phyloP scores from a whole-genome alignment of 2,888 invertebrate species.

The Chloromyia formosa region DNA sequence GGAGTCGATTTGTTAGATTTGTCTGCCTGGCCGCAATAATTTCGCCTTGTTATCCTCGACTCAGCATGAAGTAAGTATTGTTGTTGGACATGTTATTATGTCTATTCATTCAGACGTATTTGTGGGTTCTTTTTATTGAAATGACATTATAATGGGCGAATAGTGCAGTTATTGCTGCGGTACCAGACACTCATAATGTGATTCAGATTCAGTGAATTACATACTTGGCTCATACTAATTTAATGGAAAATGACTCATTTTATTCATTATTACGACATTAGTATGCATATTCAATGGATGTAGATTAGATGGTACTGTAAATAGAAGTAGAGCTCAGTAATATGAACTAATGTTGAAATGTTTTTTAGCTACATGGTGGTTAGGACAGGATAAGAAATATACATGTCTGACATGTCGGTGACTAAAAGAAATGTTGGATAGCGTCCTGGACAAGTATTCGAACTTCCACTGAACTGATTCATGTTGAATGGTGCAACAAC shows the following conservation, averaged over 20 bases:
- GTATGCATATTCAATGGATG: neutral
- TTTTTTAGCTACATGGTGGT: too few relatives aligned
- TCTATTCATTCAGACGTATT: slow-evolving; percentile 11
- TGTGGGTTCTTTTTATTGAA: slow-evolving; percentile 2
- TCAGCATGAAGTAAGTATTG: neutral
- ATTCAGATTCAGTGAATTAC: neutral
- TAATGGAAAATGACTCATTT: slow-evolving; percentile 8
- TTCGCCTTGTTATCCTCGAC: neutral
- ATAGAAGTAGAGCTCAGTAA: too few relatives aligned
- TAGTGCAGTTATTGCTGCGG: slow-evolving; percentile 18
- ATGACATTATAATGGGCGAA: slow-evolving; percentile 27
- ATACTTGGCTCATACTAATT: neutral
- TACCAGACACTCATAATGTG: neutral
- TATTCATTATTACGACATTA: slow-evolving; percentile 28
- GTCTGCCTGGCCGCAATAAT: slow-evolving; percentile 19
- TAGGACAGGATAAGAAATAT: too few relatives aligned
- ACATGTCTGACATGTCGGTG: too few relatives aligned
- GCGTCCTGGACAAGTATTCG: too few relatives aligned
- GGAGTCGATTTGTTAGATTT: slow-evolving; percentile 41
- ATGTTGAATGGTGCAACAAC: too few relatives aligned
- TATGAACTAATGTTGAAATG: too few relatives aligned
- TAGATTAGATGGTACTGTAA: neutral
- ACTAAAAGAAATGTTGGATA: too few relatives aligned
- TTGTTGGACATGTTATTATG: slow-evolving; percentile 16
- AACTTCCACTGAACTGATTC: too few relatives aligned